A percentile compares a stretch with the other conserved stretches of the same genome.
Conservation (phyloP, 1,140 invertebrate species). For the Drosophila pruinosa region DNA sequence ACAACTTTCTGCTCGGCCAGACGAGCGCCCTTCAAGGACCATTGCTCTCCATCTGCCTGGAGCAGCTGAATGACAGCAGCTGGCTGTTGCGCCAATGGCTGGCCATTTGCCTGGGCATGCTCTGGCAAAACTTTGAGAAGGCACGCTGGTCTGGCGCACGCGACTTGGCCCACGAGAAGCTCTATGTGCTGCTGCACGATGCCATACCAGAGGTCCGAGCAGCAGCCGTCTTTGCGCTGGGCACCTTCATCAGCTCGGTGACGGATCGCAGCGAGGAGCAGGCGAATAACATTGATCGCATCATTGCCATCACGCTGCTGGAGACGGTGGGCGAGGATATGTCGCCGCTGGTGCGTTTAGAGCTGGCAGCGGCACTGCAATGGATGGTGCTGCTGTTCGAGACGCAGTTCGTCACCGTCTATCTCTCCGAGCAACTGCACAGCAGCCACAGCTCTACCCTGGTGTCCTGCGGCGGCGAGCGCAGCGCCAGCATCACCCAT, state of each 20-base stretch:
- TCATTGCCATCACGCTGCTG: constrained; percentile 93
- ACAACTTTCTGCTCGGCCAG: constrained; percentile 93
- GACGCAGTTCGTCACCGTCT: constrained; percentile 92
- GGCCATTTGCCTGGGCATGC: constrained; percentile 93
- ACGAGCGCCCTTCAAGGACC: constrained; percentile 93
- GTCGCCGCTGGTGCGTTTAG: constrained; percentile 93
- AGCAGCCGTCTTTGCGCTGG: constrained; percentile 95
- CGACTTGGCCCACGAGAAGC: constrained; percentile 97
- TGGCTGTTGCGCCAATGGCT: constrained; percentile 94
- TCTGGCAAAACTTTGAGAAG: constrained; percentile 96
- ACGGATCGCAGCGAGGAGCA: constrained; percentile 94
- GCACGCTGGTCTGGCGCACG: constrained; percentile 97
- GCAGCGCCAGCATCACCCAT: constrained; percentile 63
- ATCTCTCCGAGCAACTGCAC: constrained; percentile 83
- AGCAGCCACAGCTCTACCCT: constrained; percentile 37
- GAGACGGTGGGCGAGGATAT: constrained; percentile 91
- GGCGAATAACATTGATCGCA: constrained; percentile 96
- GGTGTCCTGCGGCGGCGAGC: constrained; percentile 56
- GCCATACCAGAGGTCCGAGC: constrained; percentile 94
- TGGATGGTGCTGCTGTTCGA: constrained; percentile 96
- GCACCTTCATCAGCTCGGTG: constrained; percentile 94
- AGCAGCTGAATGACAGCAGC: constrained; percentile 87
- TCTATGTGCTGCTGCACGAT: constrained; percentile 91
- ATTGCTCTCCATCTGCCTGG: constrained; percentile 94
- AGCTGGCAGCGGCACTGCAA: constrained; percentile 91